These are phyloP conservation scores for Armadillidium nasatum DNA, from an alignment of 1,140 invertebrate species.

Conservation along the genomic window DNA sequence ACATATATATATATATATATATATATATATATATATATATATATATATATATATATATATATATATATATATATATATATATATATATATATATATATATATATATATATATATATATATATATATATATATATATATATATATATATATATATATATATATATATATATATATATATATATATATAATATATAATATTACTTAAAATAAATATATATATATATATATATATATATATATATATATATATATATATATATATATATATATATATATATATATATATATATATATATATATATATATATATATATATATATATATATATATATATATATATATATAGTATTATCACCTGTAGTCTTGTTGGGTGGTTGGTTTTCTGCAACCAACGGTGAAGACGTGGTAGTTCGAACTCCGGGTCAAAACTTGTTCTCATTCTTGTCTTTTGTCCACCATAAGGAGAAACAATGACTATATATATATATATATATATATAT, in stretches of 20 bases:
- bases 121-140: slow-evolving; percentile 18
- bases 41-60: no score
- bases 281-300: no score
- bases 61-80: no score
- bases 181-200: no score
- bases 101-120: background rate
- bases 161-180: slow-evolving; percentile 16
- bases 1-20: no score
- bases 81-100: no score
- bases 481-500: slow-evolving; percentile 21
- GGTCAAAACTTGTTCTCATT: slow-evolving; percentile 90
- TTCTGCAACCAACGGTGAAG: slow-evolving; percentile 90
- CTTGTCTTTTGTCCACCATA: slow-evolving; percentile 79
- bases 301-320: background rate
- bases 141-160: slow-evolving; percentile 5
- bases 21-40: no score
- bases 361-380: slow-evolving; percentile 90
- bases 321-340: slow-evolving; percentile 16
- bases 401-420: slow-evolving; percentile 88
- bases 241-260: no score
- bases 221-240: no score
- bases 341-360: slow-evolving; percentile 59
- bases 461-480: background rate
- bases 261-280: no score
- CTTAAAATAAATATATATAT: no score